Conservation (phyloP, 2,888 invertebrate species). For the Masnerella sp. region DNA sequence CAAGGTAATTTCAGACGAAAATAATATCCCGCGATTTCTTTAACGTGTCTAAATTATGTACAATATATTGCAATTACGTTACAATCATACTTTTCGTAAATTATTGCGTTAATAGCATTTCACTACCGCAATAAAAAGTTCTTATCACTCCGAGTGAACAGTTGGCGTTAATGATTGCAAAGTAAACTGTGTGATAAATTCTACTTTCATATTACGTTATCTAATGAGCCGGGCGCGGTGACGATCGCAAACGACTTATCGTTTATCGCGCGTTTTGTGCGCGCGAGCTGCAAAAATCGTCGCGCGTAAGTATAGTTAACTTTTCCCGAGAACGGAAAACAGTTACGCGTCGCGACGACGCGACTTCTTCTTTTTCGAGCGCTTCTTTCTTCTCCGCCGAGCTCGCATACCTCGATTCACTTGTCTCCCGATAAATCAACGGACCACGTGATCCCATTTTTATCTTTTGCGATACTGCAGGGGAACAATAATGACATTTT, state of each 20-base stretch:
- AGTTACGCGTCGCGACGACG: slow-evolving; percentile 67
- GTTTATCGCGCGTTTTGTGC: slow-evolving; percentile 55
- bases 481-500: slow-evolving; percentile 40
- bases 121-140: slow-evolving; percentile 49
- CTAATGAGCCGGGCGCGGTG: slow-evolving; percentile 57
- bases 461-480: slow-evolving; percentile 27
- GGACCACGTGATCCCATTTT: slow-evolving; percentile 44
- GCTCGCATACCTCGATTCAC: slow-evolving; percentile 48
- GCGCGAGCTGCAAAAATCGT: slow-evolving; percentile 64
- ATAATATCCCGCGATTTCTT: slow-evolving; percentile 28
- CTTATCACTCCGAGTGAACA: slow-evolving; percentile 55
- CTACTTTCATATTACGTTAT: slow-evolving; percentile 61
- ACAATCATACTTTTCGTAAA: slow-evolving; percentile 53
- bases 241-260: slow-evolving; percentile 60
- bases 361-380: slow-evolving; percentile 59
- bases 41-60: slow-evolving; percentile 37
- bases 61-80: slow-evolving; percentile 49
- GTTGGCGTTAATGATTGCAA: slow-evolving; percentile 61
- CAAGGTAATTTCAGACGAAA: slow-evolving; percentile 4
- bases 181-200: slow-evolving; percentile 60
- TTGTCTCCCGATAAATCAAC: slow-evolving; percentile 48
- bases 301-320: slow-evolving; percentile 67
- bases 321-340: slow-evolving; percentile 73
- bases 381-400: slow-evolving; percentile 30
- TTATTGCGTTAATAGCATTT: slow-evolving; percentile 59